Conservation (phyloP, 2,113 vertebrate genomes). For the Zosterops lateralis region DNA sequence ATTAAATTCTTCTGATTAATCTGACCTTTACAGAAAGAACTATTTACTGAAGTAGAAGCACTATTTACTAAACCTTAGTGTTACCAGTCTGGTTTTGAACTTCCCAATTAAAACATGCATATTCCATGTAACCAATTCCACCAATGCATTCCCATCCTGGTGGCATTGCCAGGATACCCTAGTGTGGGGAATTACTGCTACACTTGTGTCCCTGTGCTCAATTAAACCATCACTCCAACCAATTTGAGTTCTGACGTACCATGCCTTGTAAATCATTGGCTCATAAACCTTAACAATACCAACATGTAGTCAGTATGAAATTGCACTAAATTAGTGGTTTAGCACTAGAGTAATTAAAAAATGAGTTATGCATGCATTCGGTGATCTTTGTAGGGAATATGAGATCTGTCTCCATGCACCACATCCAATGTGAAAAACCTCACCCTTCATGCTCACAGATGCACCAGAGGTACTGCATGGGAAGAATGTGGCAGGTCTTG, state of each 20-base stretch:
- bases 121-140: neutral
- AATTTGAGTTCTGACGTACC: conserved; percentile 50
- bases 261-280: conserved; percentile 55
- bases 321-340: conserved; percentile 49
- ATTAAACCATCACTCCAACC: conserved; percentile 44
- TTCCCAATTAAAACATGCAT: neutral
- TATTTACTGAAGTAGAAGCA: neutral
- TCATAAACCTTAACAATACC: conserved; percentile 67
- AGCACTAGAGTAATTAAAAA: conserved; percentile 36
- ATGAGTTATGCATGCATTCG: neutral
- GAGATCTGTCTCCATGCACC: neutral
- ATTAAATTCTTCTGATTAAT: neutral
- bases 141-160: neutral
- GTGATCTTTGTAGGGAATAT: neutral
- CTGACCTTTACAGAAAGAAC: neutral
- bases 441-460: neutral
- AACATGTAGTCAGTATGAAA: conserved; percentile 37
- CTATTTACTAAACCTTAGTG: neutral
- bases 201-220: neutral
- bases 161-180: neutral
- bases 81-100: neutral
- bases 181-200: neutral
- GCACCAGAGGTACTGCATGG: neutral
- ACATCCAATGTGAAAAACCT: neutral
- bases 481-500: neutral